Base-by-base conservation (phyloP, 2,113 vertebrate species). In the Verasper variegatus region DNA sequence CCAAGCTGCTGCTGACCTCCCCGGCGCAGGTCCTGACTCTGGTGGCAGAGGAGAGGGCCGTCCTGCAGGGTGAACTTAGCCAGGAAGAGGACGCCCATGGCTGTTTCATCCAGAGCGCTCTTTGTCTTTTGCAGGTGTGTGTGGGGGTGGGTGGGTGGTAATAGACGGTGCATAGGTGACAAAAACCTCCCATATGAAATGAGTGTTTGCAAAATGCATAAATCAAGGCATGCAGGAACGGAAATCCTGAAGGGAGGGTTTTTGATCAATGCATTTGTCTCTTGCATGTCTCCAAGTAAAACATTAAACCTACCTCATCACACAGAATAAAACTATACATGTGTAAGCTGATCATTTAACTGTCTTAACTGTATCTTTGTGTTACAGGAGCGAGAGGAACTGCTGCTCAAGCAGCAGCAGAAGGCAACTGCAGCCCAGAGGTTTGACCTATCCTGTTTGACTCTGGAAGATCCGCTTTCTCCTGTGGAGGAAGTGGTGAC, bases 61-160 rank as follows among this genome's bases (percentile, higher is more conserved):
- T 95, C 0, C 92, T 99, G n/a, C 91, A 96, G 75, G 91, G 86
- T 71, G 96, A 99, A 76, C 95, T 98, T 10, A 76, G 76, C 42
- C 94, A 94, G 62, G 96, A 97, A 64, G 96, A 96, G 63, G 95
- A 96, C 1, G 89, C 95, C 0, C 95, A 97, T 76, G 91, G 94
- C 74, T 99, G 97, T 89, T 99, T 99, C 86, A 95, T 98, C 83
- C 96, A 99, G 93, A 96, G 96, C 0, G 97, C 98, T 70, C 94
- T 99, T 47, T 96, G 96, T 86, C 96, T 97, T 73, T 88, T 99
- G 83, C 96, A 97, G 97, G 98, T 99, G 14, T 23, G 8, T 56
- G 26, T 73, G n/a, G n/a, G n/a, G n/a, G n/a, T n/a, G n/a, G n/a
- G n/a, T n/a, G n/a, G n/a, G n/a, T n/a, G n/a, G n/a, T 35, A 35